Conservation (phyloP, 1,140 invertebrate genomes). For the Drosophila paulistorum region DNA sequence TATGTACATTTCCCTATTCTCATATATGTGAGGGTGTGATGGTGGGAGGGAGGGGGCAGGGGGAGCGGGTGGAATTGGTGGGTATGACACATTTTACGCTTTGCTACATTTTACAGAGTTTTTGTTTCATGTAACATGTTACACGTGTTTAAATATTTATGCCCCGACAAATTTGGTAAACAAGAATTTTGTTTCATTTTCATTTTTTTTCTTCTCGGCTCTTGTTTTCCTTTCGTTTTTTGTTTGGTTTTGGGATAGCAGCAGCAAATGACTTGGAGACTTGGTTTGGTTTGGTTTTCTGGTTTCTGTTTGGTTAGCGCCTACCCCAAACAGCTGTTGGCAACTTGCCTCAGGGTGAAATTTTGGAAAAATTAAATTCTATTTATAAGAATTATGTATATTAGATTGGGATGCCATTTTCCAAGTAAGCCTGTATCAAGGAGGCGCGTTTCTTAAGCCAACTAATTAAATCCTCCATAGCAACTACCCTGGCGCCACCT, state of each 20-base stretch:
- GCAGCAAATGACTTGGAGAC: constrained; percentile 44
- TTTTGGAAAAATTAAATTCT: constrained; percentile 26
- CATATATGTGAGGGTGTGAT: background rate
- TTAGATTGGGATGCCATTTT: background rate
- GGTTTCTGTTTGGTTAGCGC: constrained; percentile 30
- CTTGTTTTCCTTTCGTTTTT: constrained; percentile 4
- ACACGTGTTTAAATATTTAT: constrained; percentile 63
- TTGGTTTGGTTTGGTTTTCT: constrained; percentile 40
- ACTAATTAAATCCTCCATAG: too few relatives aligned
- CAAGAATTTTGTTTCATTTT: constrained; percentile 47
- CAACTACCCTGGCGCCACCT: too few relatives aligned
- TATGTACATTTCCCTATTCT: constrained; percentile 48
- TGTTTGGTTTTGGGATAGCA: constrained; percentile 40
- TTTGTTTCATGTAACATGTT: constrained; percentile 20
- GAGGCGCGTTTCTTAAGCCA: too few relatives aligned
- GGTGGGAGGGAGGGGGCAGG: background rate
- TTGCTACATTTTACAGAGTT: constrained; percentile 44
- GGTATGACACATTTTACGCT: constrained; percentile 31
- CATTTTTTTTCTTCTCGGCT: background rate
- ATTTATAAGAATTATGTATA: constrained; percentile 9
- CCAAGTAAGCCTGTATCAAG: background rate
- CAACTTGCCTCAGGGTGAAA: constrained; percentile 33
- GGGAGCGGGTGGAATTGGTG: background rate
- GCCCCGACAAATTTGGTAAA: constrained; percentile 57
- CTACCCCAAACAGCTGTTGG: constrained; percentile 21